Base-by-base conservation (phyloP, 2,113 vertebrate species). In the Mystacornis crossleyi region DNA sequence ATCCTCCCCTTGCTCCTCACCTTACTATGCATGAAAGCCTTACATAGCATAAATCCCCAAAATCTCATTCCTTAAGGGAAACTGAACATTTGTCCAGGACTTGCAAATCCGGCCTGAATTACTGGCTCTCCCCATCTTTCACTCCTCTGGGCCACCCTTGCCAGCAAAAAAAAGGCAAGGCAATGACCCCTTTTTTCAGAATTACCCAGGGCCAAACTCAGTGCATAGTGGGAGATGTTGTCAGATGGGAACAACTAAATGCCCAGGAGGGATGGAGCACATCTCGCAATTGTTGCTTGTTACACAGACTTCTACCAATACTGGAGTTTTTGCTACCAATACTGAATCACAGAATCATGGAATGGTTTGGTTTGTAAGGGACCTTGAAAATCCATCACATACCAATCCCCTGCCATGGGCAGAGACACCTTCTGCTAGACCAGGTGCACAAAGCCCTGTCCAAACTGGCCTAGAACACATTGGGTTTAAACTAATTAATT, bases 31-130 rank as follows among this genome's bases (percentile, higher is more conserved):
- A 2, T 10, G 3, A 34, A 86, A 60, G 9, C 31, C 13, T 66
- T 4, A 7, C 2, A 25, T 0, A 62, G 25, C 1, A 0, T 6
- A 69, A 77, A 36, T 16, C 20, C 29, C 64, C 69, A 12, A n/a
- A 80, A 34, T 26, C 47, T 31, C 21, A 36, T 25, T 60, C 21
- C 47, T n/a, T 65, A 73, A 50, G 57, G 33, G 48, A 54, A 81
- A 12, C 14, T 28, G 18, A 3, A 15, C 1, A 1, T 57, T 67
- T 5, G 1, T 23, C 60, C 6, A 2, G 13, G 36, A 53, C 55
- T 57, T 34, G 2, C 55, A 60, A 67, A 86, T 24, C 43, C 14
- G 4, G 38, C 28, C 16, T 71, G 57, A 66, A 58, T 48, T 47
- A 24, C 24, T 2, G 3, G 12, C 40, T 71, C 33, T 24, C 19